These are phyloP conservation scores for Dexiosoma caninum DNA, from an alignment of 2,888 invertebrate species.

Conservation along the genomic window DNA sequence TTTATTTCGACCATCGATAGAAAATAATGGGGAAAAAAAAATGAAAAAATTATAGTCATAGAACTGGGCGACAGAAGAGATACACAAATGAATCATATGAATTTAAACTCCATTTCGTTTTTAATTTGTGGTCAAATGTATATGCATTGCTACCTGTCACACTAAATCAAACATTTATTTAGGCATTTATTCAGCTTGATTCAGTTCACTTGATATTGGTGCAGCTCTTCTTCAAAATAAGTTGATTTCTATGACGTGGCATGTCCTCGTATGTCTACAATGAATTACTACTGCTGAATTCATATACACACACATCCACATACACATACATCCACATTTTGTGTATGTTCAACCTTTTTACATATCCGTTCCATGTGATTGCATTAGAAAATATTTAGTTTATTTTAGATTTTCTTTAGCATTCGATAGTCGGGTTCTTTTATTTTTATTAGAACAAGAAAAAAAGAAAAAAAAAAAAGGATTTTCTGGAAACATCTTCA, in stretches of 20 bases:
- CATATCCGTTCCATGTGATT: constrained; percentile 56
- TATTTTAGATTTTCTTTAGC: constrained; percentile 13
- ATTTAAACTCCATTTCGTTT: not conserved
- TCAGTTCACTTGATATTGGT: constrained; percentile 48
- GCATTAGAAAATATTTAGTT: constrained; percentile 36
- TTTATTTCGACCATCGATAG: constrained; percentile 42
- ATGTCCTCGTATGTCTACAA: constrained; percentile 43
- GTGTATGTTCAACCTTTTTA: constrained; percentile 22
- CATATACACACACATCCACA: not conserved
- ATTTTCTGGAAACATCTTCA: constrained; percentile 31
- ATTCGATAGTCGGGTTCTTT: not conserved
- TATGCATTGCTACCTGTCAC: constrained; percentile 43
- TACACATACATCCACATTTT: not conserved
- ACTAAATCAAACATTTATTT: constrained; percentile 63
- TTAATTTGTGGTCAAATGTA: not conserved
- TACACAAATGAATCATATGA: constrained; percentile 22
- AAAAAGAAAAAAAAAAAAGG: too few species aligned
- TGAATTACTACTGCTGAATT: constrained; percentile 42
- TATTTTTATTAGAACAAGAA: constrained; percentile 7
- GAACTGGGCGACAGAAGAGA: not conserved
- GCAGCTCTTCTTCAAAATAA: constrained; percentile 13
- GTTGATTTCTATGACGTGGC: constrained; percentile 13
- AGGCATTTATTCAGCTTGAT: constrained; percentile 55
- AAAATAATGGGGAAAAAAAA: too few species aligned
- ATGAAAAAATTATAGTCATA: constrained; percentile 14